phyloP scores from a whole-genome alignment of 2,113 vertebrate species.

The Notothenia rossii region DNA sequence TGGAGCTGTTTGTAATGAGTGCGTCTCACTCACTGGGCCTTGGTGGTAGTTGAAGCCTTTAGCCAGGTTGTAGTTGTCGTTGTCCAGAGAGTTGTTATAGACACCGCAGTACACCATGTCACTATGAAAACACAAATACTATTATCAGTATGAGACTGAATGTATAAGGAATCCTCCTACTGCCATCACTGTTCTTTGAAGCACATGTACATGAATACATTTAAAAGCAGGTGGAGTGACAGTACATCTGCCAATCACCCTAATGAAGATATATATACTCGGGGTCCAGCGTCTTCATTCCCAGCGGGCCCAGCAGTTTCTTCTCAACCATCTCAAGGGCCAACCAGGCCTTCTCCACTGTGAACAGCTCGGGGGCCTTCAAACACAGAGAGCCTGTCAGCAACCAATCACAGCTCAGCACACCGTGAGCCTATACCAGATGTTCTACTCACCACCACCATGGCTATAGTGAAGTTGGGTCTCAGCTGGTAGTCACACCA shows the following conservation, averaged over 20 bases:
- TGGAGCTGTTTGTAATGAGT: no score
- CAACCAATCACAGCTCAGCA: not conserved
- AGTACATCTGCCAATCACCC: not conserved
- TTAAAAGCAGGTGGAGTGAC: not conserved
- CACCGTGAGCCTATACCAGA: not conserved
- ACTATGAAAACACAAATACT: conserved; percentile 47
- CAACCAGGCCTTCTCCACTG: conserved; percentile 89
- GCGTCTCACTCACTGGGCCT: conserved; percentile 90
- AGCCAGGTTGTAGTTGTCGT: conserved; percentile 92
- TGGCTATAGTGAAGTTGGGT: conserved; percentile 94
- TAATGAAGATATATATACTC: conserved; percentile 81
- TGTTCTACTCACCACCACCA: conserved; percentile 91
- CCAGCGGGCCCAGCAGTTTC: conserved; percentile 94
- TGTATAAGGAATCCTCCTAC: not conserved
- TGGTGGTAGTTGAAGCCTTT: conserved; percentile 99
- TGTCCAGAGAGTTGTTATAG: conserved; percentile 95
- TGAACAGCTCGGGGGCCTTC: conserved; percentile 95
- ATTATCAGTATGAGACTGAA: not conserved
- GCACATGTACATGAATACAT: not conserved
- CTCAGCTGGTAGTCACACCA: conserved; percentile 99
- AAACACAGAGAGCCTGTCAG: not conserved
- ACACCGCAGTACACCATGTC: conserved; percentile 83
- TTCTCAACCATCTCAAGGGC: conserved; percentile 90
- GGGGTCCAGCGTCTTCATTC: conserved; percentile 98
- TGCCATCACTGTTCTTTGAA: not conserved